These are phyloP conservation scores for Drosophila mimetica DNA, from an alignment of 2,888 invertebrate genomes.

Conservation along the genomic window DNA sequence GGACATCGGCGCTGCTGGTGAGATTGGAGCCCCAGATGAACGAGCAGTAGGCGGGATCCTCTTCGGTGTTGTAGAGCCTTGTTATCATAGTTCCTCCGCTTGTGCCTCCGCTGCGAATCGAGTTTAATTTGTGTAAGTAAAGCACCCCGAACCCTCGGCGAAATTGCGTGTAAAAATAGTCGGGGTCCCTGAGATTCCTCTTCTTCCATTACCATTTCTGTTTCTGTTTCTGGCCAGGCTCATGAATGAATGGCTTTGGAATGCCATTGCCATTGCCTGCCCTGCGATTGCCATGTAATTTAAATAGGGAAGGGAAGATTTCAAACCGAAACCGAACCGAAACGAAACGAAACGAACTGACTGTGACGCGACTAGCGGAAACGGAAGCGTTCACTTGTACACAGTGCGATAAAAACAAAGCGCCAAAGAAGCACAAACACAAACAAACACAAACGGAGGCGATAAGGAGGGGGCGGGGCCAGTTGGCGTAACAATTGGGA, in stretches of 20 bases:
- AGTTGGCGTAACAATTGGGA: slow-evolving; percentile 59
- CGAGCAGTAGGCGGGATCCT: slow-evolving; percentile 83
- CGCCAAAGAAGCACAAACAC: slow-evolving; percentile 3
- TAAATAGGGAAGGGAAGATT: slow-evolving; percentile 40
- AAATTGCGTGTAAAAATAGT: slow-evolving; percentile 57
- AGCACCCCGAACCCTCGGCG: slow-evolving; percentile 6
- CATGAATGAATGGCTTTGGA: slow-evolving; percentile 47
- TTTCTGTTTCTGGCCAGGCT: slow-evolving; percentile 4
- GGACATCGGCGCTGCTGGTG: slow-evolving; percentile 45
- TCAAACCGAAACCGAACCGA: not conserved
- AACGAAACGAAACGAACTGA: not conserved
- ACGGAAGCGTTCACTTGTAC: slow-evolving; percentile 70
- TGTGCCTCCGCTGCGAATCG: slow-evolving; percentile 14
- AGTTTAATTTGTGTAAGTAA: slow-evolving; percentile 67
- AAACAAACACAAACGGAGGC: not conserved
- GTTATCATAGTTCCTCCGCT: slow-evolving; percentile 80
- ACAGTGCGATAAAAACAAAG: slow-evolving; percentile 51
- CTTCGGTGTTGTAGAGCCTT: slow-evolving; percentile 82
- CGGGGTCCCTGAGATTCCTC: no score
- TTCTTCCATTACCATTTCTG: no score
- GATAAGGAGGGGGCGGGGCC: slow-evolving; percentile 1
- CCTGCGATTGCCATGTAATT: slow-evolving; percentile 48
- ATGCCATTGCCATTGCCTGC: slow-evolving; percentile 6
- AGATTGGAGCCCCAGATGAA: slow-evolving; percentile 83
- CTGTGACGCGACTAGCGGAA: slow-evolving; percentile 54